These are phyloP conservation scores for Leptatherina wallacei DNA, from an alignment of 2,797 vertebrate genomes.

Conservation along the genomic window DNA sequence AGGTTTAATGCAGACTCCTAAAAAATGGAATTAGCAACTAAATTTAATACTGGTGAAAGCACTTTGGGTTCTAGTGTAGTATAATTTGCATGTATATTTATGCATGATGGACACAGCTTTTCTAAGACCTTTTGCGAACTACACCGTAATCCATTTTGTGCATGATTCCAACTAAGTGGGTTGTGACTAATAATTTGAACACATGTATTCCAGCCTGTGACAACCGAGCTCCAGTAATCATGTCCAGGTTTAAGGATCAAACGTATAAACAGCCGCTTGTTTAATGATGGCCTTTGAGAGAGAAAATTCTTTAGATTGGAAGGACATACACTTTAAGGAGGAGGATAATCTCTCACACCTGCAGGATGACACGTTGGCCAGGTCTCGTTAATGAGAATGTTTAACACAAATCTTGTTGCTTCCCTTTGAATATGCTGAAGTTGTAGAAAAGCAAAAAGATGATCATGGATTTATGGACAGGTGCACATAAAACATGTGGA, in stretches of 20 bases:
- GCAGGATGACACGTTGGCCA: constrained; percentile 59
- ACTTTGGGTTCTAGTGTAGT: constrained; percentile 19
- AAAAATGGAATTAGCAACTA: constrained; percentile 21
- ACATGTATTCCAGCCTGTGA: constrained; percentile 53
- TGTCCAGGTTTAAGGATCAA: constrained; percentile 61
- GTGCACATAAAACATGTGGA: constrained; percentile 14
- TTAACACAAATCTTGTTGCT: constrained; percentile 50
- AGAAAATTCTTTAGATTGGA: constrained; percentile 43
- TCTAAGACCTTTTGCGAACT: constrained; percentile 25
- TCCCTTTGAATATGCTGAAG: constrained; percentile 39
- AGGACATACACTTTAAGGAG: constrained; percentile 55
- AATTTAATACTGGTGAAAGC: constrained; percentile 41
- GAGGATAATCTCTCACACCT: constrained; percentile 76
- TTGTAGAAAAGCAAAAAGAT: background rate
- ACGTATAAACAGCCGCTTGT: constrained; percentile 75
- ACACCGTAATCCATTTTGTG: constrained; percentile 35
- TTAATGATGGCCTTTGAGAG: constrained; percentile 66
- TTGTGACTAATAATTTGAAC: constrained; percentile 67
- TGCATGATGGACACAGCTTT: constrained; percentile 35
- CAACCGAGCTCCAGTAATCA: constrained; percentile 59
- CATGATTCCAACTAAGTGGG: constrained; percentile 37
- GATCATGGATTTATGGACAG: constrained; percentile 15
- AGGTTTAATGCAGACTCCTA: constrained; percentile 24
- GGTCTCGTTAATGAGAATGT: constrained; percentile 55
- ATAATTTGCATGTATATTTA: constrained; percentile 50